Evolutionary conservation across 2,888 invertebrate genomes (phyloP), one percentile per base, ranked within the genome.

Genomic region (Pachymerium ferrugineum): DNA sequence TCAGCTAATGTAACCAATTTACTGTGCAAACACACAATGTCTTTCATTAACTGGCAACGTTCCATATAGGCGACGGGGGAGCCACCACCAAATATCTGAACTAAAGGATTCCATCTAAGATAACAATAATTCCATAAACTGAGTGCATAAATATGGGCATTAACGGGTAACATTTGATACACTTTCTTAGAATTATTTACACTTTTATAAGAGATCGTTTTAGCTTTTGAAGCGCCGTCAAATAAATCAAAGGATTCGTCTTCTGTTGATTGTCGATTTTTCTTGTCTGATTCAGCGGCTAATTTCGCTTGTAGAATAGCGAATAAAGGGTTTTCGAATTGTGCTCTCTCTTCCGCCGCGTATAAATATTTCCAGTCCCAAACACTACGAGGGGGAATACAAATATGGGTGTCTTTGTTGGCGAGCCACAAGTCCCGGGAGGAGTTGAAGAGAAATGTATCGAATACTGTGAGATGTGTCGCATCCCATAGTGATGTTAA

Each of bases 341-440:
- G 84, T 3, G 89, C 85, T 74, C 90, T 89, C 80, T 95, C 94
- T 74, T 89, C 89, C 70, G 92, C 90, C 0, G 87, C 86, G 80
- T 94, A 94, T 82, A 94, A 94, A 79, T 92, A 90, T 74, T 88
- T 87, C 94, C 94, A 95, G 80, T 94, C 92, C 95, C 95, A 96
- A 1, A 92, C 89, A 3, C 92, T 90, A 4, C 93, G 86, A 68
- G 90, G 83, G 12, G 89, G 85, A 73, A 92, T 84, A 1, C 85
- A 84, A 74, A 82, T 83, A 67, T 80, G 81, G 14, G 81, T 80
- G 76, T 85, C 85, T 85, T 86, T 86, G 77, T 86, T 86, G 16
- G 92, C 92, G 42, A 88, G 83, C 28, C 87, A 84, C 4, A 93
- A 85, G 79, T 93, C 93, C 77, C 89, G 86, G 77, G 91, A 90